phyloP scores from a whole-genome alignment of 2,888 invertebrate species.

The Cremastinae sp. region DNA sequence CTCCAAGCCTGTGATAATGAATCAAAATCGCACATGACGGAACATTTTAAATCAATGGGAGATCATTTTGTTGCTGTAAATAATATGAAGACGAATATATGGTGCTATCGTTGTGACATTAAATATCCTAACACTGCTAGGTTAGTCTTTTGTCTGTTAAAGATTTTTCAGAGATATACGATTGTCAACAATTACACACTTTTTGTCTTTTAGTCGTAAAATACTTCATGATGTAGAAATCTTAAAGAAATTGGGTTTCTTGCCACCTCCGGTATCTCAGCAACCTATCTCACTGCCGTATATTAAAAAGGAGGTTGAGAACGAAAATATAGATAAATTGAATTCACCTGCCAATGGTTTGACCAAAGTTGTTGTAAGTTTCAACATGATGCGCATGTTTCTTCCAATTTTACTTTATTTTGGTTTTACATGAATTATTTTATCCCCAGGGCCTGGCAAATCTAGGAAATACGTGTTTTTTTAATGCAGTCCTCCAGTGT shows the following conservation, averaged over 20 bases:
- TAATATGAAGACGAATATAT: constrained; percentile 87
- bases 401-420: too few relatives aligned
- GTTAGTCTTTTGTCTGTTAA: constrained; percentile 57
- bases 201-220: constrained; percentile 41
- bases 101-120: constrained; percentile 90
- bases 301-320: constrained; percentile 21
- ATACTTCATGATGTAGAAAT: constrained; percentile 55
- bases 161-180: too few relatives aligned
- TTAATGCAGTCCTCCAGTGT: constrained; percentile 97
- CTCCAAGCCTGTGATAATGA: constrained; percentile 88
- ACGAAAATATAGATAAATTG: constrained; percentile 32
- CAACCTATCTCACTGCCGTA: constrained; percentile 55
- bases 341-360: constrained; percentile 31
- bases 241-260: constrained; percentile 55
- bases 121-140: constrained; percentile 84
- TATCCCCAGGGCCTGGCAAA: constrained; percentile 89
- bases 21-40: constrained; percentile 86
- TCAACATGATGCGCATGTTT: too few relatives aligned
- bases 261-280: constrained; percentile 40
- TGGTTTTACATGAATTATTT: too few relatives aligned
- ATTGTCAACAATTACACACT: too few relatives aligned
- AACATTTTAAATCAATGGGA: constrained; percentile 88
- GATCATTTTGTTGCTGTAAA: constrained; percentile 89
- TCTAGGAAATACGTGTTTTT: constrained; percentile 98
- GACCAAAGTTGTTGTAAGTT: constrained; percentile 54